Percentiles rank a stretch among this genome's conserved stretches.
These are phyloP conservation scores for Anaspis maculata DNA, from an alignment of 2,888 invertebrate genomes.

Conservation along the genomic window DNA sequence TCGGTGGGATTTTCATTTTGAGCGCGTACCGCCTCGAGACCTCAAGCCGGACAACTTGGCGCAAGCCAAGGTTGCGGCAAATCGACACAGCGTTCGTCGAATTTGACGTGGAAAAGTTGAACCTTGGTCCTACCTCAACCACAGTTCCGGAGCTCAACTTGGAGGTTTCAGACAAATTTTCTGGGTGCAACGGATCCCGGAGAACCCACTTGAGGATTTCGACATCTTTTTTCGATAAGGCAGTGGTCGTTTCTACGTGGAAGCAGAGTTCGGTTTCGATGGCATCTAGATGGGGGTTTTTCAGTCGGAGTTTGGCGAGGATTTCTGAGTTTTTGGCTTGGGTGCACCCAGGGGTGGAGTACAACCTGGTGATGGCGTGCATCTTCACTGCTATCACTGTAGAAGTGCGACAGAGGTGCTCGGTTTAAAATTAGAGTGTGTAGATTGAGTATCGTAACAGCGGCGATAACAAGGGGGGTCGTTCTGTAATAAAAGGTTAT, in stretches of 20 bases:
- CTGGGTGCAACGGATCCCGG: constrained; percentile 57
- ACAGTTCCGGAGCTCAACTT: constrained; percentile 44
- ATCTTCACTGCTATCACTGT: too few relatives aligned
- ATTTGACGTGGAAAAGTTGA: constrained; percentile 92
- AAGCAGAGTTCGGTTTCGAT: constrained; percentile 72
- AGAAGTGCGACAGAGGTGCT: too few relatives aligned
- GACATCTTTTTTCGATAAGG: constrained; percentile 52
- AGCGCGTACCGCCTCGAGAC: constrained; percentile 70
- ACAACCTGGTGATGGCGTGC: constrained; percentile 55
- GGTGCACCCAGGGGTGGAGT: constrained; percentile 53
- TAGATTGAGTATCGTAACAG: too few relatives aligned
- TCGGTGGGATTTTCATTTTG: constrained; percentile 41
- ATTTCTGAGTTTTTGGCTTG: constrained; percentile 52
- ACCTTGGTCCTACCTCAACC: constrained; percentile 86
- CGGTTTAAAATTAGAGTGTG: too few relatives aligned
- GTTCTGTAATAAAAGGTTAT: neutral
- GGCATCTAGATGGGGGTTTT: constrained; percentile 42
- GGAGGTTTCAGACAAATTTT: constrained; percentile 49
- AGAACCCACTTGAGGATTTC: constrained; percentile 70
- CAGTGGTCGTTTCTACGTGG: constrained; percentile 58
- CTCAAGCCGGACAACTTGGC: constrained; percentile 72
- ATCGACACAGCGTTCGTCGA: constrained; percentile 96
- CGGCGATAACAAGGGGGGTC: neutral
- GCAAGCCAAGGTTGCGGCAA: constrained; percentile 74
- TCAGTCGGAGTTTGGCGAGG: constrained; percentile 46